Conservation (phyloP, 2,797 vertebrate genomes). For the Denticeps clupeoides region DNA sequence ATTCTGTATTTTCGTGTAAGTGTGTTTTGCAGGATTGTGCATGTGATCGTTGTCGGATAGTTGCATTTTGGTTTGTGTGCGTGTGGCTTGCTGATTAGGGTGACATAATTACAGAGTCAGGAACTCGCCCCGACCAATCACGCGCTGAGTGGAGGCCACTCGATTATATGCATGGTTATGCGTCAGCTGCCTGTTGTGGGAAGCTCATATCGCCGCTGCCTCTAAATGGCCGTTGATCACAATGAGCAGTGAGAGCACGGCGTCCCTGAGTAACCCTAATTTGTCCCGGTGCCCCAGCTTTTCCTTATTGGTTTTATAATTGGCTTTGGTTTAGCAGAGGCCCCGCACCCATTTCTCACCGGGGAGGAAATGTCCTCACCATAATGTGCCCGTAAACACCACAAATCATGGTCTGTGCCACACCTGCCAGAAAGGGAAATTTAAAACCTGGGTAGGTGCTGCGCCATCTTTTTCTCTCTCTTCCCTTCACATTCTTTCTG, state of each 20-base stretch:
- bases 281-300: neutral
- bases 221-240: neutral
- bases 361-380: slow-evolving; percentile 3
- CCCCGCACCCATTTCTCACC: neutral
- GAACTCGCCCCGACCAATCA: neutral
- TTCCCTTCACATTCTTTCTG: slow-evolving; percentile 7
- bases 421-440: neutral
- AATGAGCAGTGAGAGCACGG: neutral
- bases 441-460: slow-evolving; percentile 3
- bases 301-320: neutral
- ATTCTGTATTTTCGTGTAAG: too few species aligned
- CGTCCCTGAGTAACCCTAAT: neutral
- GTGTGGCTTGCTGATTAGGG: neutral
- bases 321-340: neutral
- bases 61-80: neutral
- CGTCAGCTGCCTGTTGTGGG: neutral
- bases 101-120: neutral
- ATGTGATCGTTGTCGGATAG: too few species aligned
- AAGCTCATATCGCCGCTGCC: neutral
- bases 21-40: too few species aligned
- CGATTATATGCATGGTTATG: neutral
- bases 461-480: slow-evolving; percentile 1
- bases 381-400: neutral
- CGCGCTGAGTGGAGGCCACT: neutral
- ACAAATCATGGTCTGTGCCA: slow-evolving; percentile 7